These are phyloP conservation scores for Drosophila ogumai DNA, from an alignment of 1,140 invertebrate genomes.

Conservation along the genomic window DNA sequence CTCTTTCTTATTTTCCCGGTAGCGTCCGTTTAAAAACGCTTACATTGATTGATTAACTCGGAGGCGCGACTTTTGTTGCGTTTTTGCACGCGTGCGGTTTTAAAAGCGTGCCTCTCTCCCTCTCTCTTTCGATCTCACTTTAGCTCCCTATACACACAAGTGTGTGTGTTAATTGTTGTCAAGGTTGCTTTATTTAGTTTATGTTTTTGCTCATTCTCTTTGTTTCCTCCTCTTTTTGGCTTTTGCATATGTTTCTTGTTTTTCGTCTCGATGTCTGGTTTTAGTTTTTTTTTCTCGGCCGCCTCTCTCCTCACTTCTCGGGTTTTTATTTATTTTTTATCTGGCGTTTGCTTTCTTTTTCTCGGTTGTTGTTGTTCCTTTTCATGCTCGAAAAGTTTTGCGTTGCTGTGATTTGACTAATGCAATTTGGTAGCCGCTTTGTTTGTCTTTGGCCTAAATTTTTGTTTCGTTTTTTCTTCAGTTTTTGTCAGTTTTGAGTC, in stretches of 20 bases:
- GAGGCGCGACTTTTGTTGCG: constrained; percentile 73
- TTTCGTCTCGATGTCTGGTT: constrained; percentile 45
- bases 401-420: constrained; percentile 74
- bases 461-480: constrained; percentile 37
- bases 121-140: constrained; percentile 1
- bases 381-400: constrained; percentile 74
- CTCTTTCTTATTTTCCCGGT: neutral
- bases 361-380: constrained; percentile 25
- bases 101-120: constrained; percentile 42
- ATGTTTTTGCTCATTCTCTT: constrained; percentile 52
- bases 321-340: constrained; percentile 34
- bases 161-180: constrained; percentile 76
- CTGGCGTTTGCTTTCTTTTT: constrained; percentile 58
- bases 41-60: constrained; percentile 80
- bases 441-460: constrained; percentile 77
- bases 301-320: constrained; percentile 8
- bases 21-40: constrained; percentile 62
- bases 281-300: constrained; percentile 21
- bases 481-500: constrained; percentile 23
- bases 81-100: constrained; percentile 66
- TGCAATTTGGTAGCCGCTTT: constrained; percentile 77
- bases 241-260: constrained; percentile 62
- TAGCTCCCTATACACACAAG: neutral
- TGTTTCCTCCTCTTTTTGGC: constrained; percentile 36
- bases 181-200: constrained; percentile 76